Evolutionary conservation across 2,797 vertebrate genomes (phyloP).

Genomic region (Pyrocephalus nanus): DNA sequence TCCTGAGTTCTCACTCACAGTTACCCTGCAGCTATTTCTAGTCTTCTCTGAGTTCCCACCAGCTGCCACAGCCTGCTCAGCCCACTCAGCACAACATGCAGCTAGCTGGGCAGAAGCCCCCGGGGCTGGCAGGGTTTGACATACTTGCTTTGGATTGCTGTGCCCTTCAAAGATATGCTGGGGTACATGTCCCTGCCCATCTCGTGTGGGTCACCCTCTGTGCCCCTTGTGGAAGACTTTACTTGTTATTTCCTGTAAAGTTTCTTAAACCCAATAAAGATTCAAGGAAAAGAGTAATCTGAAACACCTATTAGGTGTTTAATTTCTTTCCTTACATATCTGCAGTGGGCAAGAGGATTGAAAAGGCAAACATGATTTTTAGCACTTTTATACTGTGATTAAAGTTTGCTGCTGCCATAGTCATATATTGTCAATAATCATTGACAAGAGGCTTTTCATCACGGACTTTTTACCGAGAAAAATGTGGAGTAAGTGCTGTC

Average conservation of each 20-base stretch:
- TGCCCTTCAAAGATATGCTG: neutral
- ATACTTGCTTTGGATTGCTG: neutral
- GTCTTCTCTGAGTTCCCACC: neutral
- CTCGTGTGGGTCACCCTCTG: neutral
- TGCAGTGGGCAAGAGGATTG: neutral
- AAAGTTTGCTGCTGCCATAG: neutral
- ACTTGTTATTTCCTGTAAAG: neutral
- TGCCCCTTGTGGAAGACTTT: neutral
- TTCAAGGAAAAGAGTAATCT: neutral
- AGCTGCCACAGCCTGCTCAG: neutral
- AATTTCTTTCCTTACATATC: neutral
- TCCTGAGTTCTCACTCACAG: neutral
- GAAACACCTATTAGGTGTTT: neutral
- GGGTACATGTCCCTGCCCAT: neutral
- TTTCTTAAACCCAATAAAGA: neutral
- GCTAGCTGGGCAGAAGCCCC: neutral
- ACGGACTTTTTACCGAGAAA: neutral
- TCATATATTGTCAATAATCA: neutral
- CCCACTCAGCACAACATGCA: neutral
- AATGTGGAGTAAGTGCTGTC: neutral
- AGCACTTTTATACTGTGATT: constrained; percentile 16
- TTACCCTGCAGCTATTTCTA: neutral
- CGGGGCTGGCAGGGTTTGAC: neutral
- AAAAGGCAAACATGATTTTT: neutral
- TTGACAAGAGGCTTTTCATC: constrained; percentile 24